A percentile compares a stretch with the other conserved stretches of the same genome.
Evolutionary conservation across 2,797 vertebrate species (phyloP).

Genomic region (Sphaeramia orbicularis): DNA sequence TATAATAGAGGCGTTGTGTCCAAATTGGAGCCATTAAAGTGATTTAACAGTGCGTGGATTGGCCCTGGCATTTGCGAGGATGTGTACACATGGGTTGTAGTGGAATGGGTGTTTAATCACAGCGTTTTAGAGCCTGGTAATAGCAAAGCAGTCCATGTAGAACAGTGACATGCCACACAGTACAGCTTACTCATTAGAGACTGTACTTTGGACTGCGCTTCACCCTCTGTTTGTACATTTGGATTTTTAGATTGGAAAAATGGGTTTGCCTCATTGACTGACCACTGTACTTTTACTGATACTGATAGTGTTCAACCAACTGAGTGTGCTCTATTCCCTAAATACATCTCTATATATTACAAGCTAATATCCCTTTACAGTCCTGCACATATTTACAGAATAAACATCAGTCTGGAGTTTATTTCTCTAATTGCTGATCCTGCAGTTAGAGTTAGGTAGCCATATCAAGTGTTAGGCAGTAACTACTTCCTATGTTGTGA

Average conservation of each 20-base stretch:
- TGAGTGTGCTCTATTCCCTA: slow-evolving; percentile 6
- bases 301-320: slow-evolving; percentile 11
- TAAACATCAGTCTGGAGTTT: neutral
- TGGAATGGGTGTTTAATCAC: slow-evolving; percentile 87
- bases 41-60: slow-evolving; percentile 90
- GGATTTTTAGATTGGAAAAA: slow-evolving; percentile 52
- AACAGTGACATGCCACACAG: slow-evolving; percentile 72
- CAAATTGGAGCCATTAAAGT: slow-evolving; percentile 91
- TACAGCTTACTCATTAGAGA: slow-evolving; percentile 78
- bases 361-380: neutral
- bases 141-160: slow-evolving; percentile 73
- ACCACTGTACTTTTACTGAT: slow-evolving; percentile 14
- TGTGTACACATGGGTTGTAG: slow-evolving; percentile 87
- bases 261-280: slow-evolving; percentile 25
- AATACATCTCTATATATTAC: neutral
- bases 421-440: neutral
- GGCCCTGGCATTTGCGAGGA: slow-evolving; percentile 88
- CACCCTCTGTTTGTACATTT: slow-evolving; percentile 54
- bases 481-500: too few relatives aligned
- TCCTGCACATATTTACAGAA: neutral
- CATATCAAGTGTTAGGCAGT: too few relatives aligned
- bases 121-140: slow-evolving; percentile 83
- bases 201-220: slow-evolving; percentile 62
- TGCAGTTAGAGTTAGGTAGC: neutral
- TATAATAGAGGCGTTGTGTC: slow-evolving; percentile 89